Evolutionary conservation across 2,113 vertebrate species (phyloP).

Genomic region (Rhea pennata): DNA sequence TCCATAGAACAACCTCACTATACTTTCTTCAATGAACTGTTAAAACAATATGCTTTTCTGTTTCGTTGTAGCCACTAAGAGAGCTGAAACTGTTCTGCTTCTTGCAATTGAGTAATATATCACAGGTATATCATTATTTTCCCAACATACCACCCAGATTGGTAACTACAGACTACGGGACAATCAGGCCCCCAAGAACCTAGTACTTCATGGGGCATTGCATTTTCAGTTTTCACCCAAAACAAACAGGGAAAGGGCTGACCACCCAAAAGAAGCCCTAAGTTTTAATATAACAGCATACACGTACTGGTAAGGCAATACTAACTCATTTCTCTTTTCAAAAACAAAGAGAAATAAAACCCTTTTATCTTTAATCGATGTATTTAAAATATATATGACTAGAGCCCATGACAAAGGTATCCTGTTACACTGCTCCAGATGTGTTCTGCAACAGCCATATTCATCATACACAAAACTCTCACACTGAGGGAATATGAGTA

Average conservation of each 20-base stretch:
- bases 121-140: background rate
- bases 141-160: fast-evolving
- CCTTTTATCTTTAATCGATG: slow-evolving; percentile 49
- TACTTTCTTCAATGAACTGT: background rate
- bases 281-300: background rate
- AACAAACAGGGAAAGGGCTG: background rate
- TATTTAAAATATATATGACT: slow-evolving; percentile 62
- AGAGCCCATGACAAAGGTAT: slow-evolving; percentile 24
- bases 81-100: background rate
- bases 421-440: slow-evolving; percentile 24
- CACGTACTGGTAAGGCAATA: background rate
- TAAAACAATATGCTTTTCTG: background rate
- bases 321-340: background rate
- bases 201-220: background rate
- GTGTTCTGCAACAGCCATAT: background rate
- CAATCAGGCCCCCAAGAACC: background rate
- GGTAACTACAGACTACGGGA: background rate
- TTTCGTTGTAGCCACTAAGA: background rate
- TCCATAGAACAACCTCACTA: background rate
- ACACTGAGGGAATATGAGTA: background rate
- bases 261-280: background rate
- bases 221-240: background rate
- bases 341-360: slow-evolving; percentile 37
- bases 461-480: background rate
- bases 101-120: background rate